phyloP scores from a whole-genome alignment of 2,113 vertebrate genomes.

The Grammomys surdaster region DNA sequence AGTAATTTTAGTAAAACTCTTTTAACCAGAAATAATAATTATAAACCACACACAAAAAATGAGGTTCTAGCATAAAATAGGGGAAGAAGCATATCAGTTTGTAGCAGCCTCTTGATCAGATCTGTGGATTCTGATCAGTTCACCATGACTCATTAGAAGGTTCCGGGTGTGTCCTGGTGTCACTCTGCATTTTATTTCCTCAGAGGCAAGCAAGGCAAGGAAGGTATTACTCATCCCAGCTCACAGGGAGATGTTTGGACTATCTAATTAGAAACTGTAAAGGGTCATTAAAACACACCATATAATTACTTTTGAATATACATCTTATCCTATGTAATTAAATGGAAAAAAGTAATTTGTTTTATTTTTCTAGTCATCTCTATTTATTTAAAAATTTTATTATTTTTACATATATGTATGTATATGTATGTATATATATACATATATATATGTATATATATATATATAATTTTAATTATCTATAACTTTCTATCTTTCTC shows the following conservation, averaged over 20 bases:
- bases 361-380: conserved; percentile 4
- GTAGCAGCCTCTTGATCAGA: not conserved
- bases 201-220: not conserved
- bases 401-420: not conserved
- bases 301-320: conserved; percentile 56
- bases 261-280: conserved; percentile 52
- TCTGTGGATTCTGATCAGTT: conserved; percentile 19
- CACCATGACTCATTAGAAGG: not conserved
- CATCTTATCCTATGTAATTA: conserved; percentile 47
- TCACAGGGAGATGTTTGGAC: conserved; percentile 42
- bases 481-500: not conserved
- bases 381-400: not conserved
- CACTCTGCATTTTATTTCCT: conserved; percentile 14
- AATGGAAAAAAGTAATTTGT: not conserved
- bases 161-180: not conserved
- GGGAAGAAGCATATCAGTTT: not conserved
- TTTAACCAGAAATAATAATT: not conserved
- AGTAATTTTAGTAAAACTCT: not conserved
- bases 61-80: not conserved
- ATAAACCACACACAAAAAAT: not conserved
- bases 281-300: conserved; percentile 34
- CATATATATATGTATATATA: too few species aligned
- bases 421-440: not conserved
- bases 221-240: not conserved
- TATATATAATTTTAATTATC: not conserved